phyloP scores from a whole-genome alignment of 2,888 invertebrate species.

The Epinotia nisella region DNA sequence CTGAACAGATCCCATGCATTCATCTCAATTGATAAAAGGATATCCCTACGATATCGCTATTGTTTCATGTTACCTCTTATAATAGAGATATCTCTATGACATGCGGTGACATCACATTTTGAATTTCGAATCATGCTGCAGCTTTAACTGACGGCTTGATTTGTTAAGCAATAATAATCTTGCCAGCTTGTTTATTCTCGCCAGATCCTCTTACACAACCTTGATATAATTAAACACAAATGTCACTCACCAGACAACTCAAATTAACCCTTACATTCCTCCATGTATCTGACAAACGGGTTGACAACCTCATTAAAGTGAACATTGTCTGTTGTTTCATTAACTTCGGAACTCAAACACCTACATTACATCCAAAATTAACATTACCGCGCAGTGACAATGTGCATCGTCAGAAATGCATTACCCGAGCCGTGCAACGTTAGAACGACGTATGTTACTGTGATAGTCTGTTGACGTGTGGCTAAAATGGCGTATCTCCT shows the following conservation, averaged over 20 bases:
- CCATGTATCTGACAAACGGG: slow-evolving; percentile 1
- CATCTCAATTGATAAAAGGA: no score
- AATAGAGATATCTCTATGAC: no score
- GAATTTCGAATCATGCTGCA: no score
- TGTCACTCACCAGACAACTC: slow-evolving; percentile 1
- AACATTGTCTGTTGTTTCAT: background rate
- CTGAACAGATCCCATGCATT: no score
- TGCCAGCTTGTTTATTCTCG: background rate
- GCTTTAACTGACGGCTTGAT: background rate
- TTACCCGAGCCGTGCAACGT: slow-evolving; percentile 47
- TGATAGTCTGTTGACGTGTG: background rate
- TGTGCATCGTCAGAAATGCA: slow-evolving; percentile 55
- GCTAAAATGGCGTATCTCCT: background rate
- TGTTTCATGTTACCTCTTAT: no score
- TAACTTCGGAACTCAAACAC: background rate
- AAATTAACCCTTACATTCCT: background rate
- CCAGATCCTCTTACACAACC: background rate
- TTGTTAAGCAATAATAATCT: background rate
- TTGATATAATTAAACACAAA: background rate
- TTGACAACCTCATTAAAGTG: slow-evolving; percentile 10
- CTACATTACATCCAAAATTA: slow-evolving; percentile 36
- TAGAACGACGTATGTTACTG: slow-evolving; percentile 6
- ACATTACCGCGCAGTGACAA: slow-evolving; percentile 31
- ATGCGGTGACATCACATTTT: no score
- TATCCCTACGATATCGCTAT: no score